phyloP scores from a whole-genome alignment of 2,113 vertebrate genomes.

The Pholis gunnellus region DNA sequence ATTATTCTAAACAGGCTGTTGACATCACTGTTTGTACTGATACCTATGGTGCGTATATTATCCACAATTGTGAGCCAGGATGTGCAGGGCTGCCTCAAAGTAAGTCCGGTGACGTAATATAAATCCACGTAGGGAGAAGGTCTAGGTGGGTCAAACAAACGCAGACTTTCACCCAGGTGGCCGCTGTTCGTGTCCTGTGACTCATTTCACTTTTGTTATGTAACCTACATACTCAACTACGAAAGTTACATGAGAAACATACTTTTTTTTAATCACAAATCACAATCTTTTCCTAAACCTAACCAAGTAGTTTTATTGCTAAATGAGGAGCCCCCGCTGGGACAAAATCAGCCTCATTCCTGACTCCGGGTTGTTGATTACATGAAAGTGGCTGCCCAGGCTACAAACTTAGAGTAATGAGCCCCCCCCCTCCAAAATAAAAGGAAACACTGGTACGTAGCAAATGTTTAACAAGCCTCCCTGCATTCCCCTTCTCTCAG shows the following conservation, averaged over 20 bases:
- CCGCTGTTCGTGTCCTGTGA: background rate
- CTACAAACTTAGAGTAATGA: conserved; percentile 36
- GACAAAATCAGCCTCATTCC: conserved; percentile 36
- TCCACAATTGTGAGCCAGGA: too few species aligned
- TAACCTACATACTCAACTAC: background rate
- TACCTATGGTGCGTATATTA: too few species aligned
- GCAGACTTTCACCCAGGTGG: too few species aligned
- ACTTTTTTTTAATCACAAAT: background rate
- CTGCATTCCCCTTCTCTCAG: conserved; percentile 3
- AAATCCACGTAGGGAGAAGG: too few species aligned
- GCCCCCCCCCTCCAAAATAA: conserved; percentile 34
- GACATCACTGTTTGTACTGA: too few species aligned
- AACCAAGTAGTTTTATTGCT: too few species aligned
- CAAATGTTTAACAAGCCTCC: conserved; percentile 69
- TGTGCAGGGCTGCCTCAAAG: too few species aligned
- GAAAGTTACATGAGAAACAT: background rate
- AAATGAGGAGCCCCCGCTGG: conserved; percentile 24
- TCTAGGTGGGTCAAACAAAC: too few species aligned
- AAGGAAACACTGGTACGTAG: conserved; percentile 46
- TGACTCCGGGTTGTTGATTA: conserved; percentile 58
- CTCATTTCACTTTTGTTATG: background rate
- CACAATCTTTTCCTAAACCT: background rate
- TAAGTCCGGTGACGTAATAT: too few species aligned
- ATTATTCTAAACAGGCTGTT: background rate
- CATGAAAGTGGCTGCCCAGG: conserved; percentile 22